Percentiles rank a stretch among this genome's conserved stretches.
Conservation (phyloP, 2,888 invertebrate genomes). For the Dermolepida albohirtum region DNA sequence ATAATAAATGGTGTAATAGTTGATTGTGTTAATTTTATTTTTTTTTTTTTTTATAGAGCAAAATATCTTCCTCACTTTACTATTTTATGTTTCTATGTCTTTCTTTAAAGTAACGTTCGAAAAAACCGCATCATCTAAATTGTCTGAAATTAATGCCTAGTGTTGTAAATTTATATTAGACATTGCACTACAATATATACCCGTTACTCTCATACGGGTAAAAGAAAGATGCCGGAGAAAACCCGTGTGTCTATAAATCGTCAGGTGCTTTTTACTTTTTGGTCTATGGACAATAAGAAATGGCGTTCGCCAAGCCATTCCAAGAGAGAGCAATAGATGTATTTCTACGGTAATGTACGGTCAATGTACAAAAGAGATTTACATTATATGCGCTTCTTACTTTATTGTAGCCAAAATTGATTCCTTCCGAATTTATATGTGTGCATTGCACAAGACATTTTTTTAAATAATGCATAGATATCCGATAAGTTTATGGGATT, state of each 20-base stretch:
- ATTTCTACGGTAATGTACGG: conserved; percentile 46
- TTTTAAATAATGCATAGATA: too few species aligned
- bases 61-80: too few species aligned
- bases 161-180: neutral
- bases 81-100: too few species aligned
- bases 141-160: neutral
- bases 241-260: conserved; percentile 50
- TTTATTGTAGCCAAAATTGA: conserved; percentile 41
- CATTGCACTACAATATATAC: too few species aligned
- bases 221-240: conserved; percentile 10
- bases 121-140: neutral
- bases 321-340: conserved; percentile 44
- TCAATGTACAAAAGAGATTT: conserved; percentile 45
- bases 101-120: too few species aligned
- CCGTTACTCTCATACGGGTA: neutral
- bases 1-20: too few species aligned
- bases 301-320: conserved; percentile 42
- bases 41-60: too few species aligned
- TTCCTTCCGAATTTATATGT: conserved; percentile 32
- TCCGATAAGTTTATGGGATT: too few species aligned
- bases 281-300: conserved; percentile 12
- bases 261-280: conserved; percentile 50
- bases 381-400: conserved; percentile 40
- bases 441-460: too few species aligned
- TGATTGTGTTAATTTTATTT: too few species aligned